Percentiles rank a stretch among this genome's conserved stretches.
Conservation (phyloP, 2,797 vertebrate genomes). For the Aselliscus stoliczkanus region DNA sequence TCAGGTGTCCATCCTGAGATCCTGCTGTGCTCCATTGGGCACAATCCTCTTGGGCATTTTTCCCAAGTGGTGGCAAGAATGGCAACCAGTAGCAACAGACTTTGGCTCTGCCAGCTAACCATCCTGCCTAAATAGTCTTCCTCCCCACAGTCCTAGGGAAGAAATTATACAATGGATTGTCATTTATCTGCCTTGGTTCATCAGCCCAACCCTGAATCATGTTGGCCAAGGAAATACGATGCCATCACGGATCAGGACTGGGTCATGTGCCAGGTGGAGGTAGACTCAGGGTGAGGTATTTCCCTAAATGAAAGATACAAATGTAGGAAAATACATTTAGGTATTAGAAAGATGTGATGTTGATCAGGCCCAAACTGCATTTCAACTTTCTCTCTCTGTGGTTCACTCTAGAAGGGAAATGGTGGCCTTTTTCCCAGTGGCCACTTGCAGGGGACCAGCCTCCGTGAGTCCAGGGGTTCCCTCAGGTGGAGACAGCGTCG, state of each 20-base stretch:
- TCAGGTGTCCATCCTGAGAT: not conserved
- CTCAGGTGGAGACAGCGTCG: no score
- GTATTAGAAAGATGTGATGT: no score
- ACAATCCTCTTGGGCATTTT: not conserved
- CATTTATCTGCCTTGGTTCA: not conserved
- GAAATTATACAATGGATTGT: not conserved
- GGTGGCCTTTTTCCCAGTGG: accelerated
- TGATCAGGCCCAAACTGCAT: not conserved
- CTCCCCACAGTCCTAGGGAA: not conserved
- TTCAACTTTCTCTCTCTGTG: no score
- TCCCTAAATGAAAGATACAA: not conserved
- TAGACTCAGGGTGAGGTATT: not conserved
- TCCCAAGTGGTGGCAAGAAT: not conserved
- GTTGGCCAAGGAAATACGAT: not conserved
- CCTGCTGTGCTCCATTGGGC: not conserved
- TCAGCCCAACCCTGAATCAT: not conserved
- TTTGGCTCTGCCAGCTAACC: not conserved
- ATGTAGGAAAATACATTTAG: no score
- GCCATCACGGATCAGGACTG: not conserved
- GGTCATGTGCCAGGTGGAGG: not conserved
- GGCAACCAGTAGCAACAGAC: not conserved
- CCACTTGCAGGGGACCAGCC: no score
- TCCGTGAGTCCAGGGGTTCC: no score
- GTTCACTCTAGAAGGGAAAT: not conserved
- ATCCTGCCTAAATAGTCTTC: not conserved